Evolutionary conservation across 2,113 vertebrate genomes (phyloP).

Genomic region (Ondatra zibethicus): DNA sequence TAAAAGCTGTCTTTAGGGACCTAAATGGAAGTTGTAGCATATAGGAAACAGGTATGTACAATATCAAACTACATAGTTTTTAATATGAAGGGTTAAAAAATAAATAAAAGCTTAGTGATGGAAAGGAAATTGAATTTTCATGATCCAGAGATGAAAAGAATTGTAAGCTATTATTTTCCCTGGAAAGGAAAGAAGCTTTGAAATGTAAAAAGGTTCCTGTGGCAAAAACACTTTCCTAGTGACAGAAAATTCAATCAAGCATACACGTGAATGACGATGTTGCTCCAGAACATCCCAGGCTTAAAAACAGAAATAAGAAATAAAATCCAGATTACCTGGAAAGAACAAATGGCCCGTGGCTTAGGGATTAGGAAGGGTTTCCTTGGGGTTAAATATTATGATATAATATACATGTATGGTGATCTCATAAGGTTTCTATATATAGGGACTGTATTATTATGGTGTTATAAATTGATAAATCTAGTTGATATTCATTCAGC

Average conservation of each 20-base stretch:
- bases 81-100: conserved; percentile 53
- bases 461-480: neutral
- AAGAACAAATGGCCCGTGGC: neutral
- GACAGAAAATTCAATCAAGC: conserved; percentile 40
- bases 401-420: neutral
- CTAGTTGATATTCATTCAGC: neutral
- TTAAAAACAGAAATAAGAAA: conserved; percentile 51
- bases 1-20: neutral
- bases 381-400: neutral
- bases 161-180: conserved; percentile 61
- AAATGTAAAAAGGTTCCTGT: conserved; percentile 71
- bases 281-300: neutral
- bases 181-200: conserved; percentile 58
- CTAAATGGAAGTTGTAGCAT: neutral
- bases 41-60: neutral
- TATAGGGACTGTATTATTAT: neutral
- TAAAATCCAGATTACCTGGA: conserved; percentile 31
- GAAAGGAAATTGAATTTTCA: conserved; percentile 70
- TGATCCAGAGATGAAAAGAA: conserved; percentile 61
- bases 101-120: conserved; percentile 61
- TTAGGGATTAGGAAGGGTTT: neutral
- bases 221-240: conserved; percentile 57
- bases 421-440: conserved; percentile 13
- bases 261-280: conserved; percentile 21
- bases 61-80: neutral